Percentiles rank a stretch among this genome's conserved stretches.
phyloP scores from a whole-genome alignment of 2,113 vertebrate genomes.

The Delphinus delphis region DNA sequence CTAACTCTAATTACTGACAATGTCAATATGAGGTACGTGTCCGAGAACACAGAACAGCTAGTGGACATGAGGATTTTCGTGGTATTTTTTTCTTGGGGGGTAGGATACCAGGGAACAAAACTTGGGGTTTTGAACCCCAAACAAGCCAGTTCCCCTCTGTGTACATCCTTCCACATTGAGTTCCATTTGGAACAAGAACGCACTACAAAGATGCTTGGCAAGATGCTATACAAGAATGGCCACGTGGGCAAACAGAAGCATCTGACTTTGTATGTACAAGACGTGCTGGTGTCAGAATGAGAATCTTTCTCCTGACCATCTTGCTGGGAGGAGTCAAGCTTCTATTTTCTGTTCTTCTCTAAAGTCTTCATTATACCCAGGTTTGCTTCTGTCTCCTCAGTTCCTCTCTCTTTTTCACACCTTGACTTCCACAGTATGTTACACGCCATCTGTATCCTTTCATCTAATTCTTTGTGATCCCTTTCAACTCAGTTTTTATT shows the following conservation, averaged over 20 bases:
- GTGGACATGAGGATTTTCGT: conserved; percentile 26
- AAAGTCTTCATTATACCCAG: conserved; percentile 7
- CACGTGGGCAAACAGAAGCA: neutral
- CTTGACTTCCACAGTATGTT: conserved; percentile 41
- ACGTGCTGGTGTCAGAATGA: fast-evolving
- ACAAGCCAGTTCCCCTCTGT: neutral
- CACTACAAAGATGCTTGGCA: neutral
- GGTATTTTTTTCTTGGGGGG: neutral
- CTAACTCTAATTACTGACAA: conserved; percentile 53
- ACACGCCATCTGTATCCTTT: conserved; percentile 40
- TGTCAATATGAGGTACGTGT: conserved; percentile 57
- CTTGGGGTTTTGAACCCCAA: neutral
- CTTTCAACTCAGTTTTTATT: conserved; percentile 46
- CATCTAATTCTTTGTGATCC: conserved; percentile 43
- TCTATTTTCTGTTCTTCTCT: neutral
- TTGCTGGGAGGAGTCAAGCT: neutral
- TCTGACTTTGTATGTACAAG: neutral
- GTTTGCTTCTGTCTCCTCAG: neutral
- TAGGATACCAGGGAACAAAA: neutral
- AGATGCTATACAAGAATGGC: neutral
- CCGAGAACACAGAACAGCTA: conserved; percentile 28
- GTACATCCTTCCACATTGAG: fast-evolving
- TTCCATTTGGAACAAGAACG: neutral
- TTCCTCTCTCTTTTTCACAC: conserved; percentile 51
- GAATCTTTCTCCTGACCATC: neutral